Percentiles rank a stretch among this genome's conserved stretches.
Evolutionary conservation across 1,140 invertebrate genomes (phyloP).

Genomic region (Leptoteleia sp.): DNA sequence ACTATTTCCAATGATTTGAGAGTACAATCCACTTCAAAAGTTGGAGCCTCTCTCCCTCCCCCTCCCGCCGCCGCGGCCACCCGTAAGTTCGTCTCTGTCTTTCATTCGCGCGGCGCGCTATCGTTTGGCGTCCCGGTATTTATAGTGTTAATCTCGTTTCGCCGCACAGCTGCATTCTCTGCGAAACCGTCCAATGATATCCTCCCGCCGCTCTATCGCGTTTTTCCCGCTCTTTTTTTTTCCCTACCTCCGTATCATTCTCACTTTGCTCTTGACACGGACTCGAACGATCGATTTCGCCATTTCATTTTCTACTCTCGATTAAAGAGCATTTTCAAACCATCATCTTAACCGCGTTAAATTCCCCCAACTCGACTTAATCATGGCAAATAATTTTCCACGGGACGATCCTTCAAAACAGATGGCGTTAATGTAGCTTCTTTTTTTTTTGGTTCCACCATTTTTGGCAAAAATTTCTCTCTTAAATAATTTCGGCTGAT

Average conservation of each 20-base stretch:
- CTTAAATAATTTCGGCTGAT: no score
- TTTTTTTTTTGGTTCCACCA: no score
- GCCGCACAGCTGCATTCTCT: conserved; percentile 74
- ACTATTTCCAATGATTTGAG: conserved; percentile 79
- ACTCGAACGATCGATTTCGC: conserved; percentile 53
- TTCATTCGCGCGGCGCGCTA: conserved; percentile 27
- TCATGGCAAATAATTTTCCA: no score
- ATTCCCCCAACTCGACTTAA: conserved; percentile 9
- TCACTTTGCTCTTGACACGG: conserved; percentile 61
- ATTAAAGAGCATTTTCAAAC: conserved; percentile 48
- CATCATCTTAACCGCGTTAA: conserved; percentile 16
- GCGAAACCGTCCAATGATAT: conserved; percentile 69
- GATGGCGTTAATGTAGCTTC: no score
- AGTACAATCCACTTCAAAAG: conserved; percentile 57
- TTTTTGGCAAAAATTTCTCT: no score
- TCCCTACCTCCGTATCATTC: conserved; percentile 40
- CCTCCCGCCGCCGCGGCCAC: not conserved
- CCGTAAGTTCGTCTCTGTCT: conserved; percentile 18
- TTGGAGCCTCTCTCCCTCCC: conserved; percentile 23
- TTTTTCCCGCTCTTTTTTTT: conserved; percentile 43
- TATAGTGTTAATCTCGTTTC: conserved; percentile 79
- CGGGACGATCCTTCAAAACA: no score
- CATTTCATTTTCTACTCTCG: conserved; percentile 57
- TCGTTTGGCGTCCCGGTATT: conserved; percentile 70
- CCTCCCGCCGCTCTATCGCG: conserved; percentile 49